Evolutionary conservation across 2,797 vertebrate genomes (phyloP).

Genomic region (Micropoecilia bifurca): DNA sequence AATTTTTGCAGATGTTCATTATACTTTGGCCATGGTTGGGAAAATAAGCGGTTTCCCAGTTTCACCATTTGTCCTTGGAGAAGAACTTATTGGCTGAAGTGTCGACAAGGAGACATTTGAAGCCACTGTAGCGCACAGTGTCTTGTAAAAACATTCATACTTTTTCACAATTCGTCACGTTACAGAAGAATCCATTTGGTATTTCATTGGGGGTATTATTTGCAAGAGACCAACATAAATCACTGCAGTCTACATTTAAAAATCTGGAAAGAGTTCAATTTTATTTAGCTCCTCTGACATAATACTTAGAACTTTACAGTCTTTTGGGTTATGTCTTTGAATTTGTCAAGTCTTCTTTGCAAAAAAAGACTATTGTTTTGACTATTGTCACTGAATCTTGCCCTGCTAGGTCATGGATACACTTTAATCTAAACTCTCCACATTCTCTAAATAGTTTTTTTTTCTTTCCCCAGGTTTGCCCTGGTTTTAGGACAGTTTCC

Average conservation of each 20-base stretch:
- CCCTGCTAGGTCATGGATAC: neutral
- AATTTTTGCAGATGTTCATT: slow-evolving; percentile 75
- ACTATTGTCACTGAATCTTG: neutral
- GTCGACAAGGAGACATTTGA: slow-evolving; percentile 45
- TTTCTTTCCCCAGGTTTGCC: too few species aligned
- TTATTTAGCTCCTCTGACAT: neutral
- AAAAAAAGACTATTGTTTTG: neutral
- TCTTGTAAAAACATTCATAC: slow-evolving; percentile 1
- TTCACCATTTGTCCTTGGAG: slow-evolving; percentile 66
- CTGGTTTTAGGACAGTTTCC: neutral
- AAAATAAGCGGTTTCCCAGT: slow-evolving; percentile 63
- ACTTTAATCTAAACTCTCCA: neutral
- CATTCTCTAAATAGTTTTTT: neutral
- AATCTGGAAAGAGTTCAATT: neutral
- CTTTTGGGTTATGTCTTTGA: neutral
- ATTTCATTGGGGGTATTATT: neutral
- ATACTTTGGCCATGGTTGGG: slow-evolving; percentile 62
- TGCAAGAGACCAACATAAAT: neutral
- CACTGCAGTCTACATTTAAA: neutral
- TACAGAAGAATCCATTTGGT: neutral
- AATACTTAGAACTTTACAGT: neutral
- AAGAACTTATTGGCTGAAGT: slow-evolving; percentile 48
- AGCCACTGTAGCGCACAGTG: slow-evolving; percentile 13
- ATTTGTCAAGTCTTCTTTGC: neutral
- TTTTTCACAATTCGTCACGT: neutral